phyloP scores from a whole-genome alignment of 2,797 vertebrate genomes.

The Dipus sagitta region DNA sequence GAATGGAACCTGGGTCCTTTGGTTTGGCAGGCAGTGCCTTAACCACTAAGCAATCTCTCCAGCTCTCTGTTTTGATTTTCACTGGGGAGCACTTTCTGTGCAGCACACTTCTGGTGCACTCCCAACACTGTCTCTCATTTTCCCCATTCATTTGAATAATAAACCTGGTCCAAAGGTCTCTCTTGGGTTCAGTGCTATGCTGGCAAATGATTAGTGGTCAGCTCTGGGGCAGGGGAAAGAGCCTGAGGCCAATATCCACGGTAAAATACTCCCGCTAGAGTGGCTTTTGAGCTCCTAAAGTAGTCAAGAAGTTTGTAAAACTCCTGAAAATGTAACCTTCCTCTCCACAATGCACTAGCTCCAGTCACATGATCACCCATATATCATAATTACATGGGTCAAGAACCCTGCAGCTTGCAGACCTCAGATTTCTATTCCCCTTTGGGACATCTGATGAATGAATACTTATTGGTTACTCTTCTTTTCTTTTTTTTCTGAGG shows the following conservation, averaged over 20 bases:
- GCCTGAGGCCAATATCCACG: not conserved
- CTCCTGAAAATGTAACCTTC: conserved; percentile 45
- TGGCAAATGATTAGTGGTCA: not conserved
- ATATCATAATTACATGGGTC: not conserved
- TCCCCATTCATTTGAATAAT: not conserved
- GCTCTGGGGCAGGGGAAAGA: not conserved
- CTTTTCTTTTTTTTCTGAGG: not conserved
- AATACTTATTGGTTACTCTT: not conserved
- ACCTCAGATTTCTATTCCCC: not conserved
- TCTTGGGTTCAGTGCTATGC: not conserved
- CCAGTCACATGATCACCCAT: not conserved
- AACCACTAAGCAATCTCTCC: too few relatives aligned
- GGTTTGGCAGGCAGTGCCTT: too few relatives aligned
- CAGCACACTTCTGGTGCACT: not conserved
- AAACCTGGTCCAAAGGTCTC: not conserved
- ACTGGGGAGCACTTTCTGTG: not conserved
- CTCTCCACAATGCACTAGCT: not conserved
- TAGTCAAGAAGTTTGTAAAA: not conserved
- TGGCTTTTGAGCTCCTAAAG: not conserved
- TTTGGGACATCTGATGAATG: not conserved
- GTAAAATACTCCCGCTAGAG: not conserved
- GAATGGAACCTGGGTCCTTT: too few relatives aligned
- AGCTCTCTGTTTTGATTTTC: not conserved
- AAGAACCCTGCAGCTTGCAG: not conserved
- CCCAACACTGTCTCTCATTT: not conserved